phyloP scores from a whole-genome alignment of 2,888 invertebrate species.

The Myathropa florea region DNA sequence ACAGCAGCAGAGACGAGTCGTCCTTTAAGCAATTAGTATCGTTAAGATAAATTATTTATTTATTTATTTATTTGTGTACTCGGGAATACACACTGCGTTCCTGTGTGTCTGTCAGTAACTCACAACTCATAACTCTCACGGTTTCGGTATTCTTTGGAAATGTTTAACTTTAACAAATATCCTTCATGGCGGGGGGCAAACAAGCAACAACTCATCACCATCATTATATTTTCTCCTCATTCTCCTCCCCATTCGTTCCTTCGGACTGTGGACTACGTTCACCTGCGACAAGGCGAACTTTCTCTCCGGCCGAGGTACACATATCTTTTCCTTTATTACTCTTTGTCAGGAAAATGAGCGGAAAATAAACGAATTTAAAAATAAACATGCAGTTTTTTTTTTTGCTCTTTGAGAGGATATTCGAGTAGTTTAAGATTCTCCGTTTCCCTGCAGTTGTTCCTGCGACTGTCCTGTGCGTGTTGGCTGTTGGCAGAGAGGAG shows the following conservation, averaged over 20 bases:
- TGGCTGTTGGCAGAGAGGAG: neutral
- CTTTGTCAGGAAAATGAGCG: conserved; percentile 16
- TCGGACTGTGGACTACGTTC: neutral
- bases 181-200: neutral
- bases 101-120: neutral
- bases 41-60: conserved; percentile 61
- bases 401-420: neutral
- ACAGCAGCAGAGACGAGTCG: neutral
- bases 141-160: conserved; percentile 28
- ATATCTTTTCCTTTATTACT: neutral
- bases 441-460: too few relatives aligned
- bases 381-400: neutral
- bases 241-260: neutral
- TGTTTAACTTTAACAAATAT: conserved; percentile 9
- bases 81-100: neutral
- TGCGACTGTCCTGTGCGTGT: neutral
- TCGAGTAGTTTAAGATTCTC: neutral
- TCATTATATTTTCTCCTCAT: neutral
- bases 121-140: neutral
- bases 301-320: neutral
- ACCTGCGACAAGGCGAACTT: neutral
- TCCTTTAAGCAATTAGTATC: conserved; percentile 41
- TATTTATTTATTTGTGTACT: conserved; percentile 51
- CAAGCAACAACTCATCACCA: neutral
- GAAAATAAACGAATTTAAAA: conserved; percentile 47